Percentiles rank a stretch among this genome's conserved stretches.
Conservation (phyloP, 30 jellyfish, hydroid and myxozoan genomes). For the Rhopilema esculentum region DNA sequence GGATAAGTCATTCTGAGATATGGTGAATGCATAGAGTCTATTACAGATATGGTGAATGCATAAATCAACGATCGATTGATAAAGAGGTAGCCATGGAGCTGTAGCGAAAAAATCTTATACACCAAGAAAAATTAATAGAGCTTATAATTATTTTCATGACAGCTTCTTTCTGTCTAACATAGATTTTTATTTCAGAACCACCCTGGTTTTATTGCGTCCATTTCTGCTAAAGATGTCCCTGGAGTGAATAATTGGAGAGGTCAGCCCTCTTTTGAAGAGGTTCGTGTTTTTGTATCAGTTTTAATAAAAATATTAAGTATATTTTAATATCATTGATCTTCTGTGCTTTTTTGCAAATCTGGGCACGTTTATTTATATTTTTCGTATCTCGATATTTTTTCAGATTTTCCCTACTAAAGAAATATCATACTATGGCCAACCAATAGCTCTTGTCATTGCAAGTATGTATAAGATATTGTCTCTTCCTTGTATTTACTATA, state of each 20-base stretch:
- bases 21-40: too few relatives aligned
- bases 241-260: slow-evolving; percentile 51
- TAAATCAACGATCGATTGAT: too few relatives aligned
- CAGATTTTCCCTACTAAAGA: slow-evolving; percentile 49
- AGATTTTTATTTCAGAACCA: slow-evolving; percentile 31
- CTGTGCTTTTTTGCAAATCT: too few relatives aligned
- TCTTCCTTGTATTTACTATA: not conserved
- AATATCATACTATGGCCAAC: slow-evolving; percentile 55
- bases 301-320: not conserved
- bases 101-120: too few relatives aligned
- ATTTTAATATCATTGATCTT: too few relatives aligned
- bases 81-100: too few relatives aligned
- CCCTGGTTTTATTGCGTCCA: slow-evolving; percentile 58
- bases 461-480: not conserved
- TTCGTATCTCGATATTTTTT: too few relatives aligned
- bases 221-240: slow-evolving; percentile 49
- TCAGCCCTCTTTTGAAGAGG: slow-evolving; percentile 14
- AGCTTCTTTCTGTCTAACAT: not conserved
- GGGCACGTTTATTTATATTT: too few relatives aligned
- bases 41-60: too few relatives aligned
- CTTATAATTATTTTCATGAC: too few relatives aligned
- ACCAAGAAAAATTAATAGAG: too few relatives aligned
- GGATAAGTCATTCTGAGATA: too few relatives aligned
- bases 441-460: slow-evolving; percentile 53
- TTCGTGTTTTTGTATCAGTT: not conserved